Evolutionary conservation across 2,113 vertebrate genomes (phyloP), one percentile per base, ranked within the genome.

Genomic region (Spilogale gracilis): DNA sequence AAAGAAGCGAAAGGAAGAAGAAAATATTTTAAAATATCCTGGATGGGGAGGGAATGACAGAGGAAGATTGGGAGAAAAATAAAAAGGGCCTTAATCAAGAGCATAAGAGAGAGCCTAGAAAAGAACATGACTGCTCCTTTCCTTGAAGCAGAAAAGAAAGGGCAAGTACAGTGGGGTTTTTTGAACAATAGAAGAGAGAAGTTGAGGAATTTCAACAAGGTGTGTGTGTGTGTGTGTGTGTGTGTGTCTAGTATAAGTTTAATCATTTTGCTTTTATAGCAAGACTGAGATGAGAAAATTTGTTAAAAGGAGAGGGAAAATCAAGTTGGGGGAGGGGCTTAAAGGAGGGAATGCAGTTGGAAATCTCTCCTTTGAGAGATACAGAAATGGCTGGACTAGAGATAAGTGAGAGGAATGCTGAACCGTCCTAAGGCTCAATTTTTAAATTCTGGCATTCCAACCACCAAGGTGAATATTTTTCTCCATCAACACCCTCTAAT

Each of bases 111-210:
- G 10, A 89, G n/a, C 0, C 9, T 18, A 74, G 12, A 11, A 82
- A 38, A 30, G 50, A 60, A 45, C 2, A 13, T 0, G 17, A 87
- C 25, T 1, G 0, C 45, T 2, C 0, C 1, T 11, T 74, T 23
- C 14, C 11, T 38, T 82, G 43, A 50, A 48, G 48, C 43, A 86
- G 61, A 21, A 43, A 79, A 32, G 9, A 43, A 45, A 58, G 7
- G 3, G 4, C 3, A n/a, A 61, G 3, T 7, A 27, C 3, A 14
- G 43, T 50, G 2, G 58, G 6, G 25, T 27, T 6, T 18, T 56
- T 30, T 30, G 23, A 63, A 1, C 10, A 20, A 50, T 0, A 38
- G 13, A 3, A 9, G 43, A 74, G 18, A 9, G 74, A 80, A 27
- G 45, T 6, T 30, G 25, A 52, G 4, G 25, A 43, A 4, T 25